These are phyloP conservation scores for Misgurnus anguillicaudatus DNA, from an alignment of 2,113 vertebrate genomes.

Conservation along the genomic window DNA sequence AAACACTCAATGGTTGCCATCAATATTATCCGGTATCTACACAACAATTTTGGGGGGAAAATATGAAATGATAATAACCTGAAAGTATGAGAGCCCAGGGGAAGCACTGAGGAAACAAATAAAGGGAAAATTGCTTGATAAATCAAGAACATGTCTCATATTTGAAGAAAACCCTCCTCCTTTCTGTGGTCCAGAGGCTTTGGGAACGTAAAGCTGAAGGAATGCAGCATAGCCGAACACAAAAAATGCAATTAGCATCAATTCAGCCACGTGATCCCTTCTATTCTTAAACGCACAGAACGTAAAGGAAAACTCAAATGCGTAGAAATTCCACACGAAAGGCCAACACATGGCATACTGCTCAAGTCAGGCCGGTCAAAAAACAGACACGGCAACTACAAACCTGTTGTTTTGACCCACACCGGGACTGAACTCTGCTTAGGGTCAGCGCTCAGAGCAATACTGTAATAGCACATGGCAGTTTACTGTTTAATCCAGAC, in stretches of 20 bases:
- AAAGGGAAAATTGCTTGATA: conserved; percentile 56
- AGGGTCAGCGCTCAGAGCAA: conserved; percentile 57
- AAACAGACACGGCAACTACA: conserved; percentile 61
- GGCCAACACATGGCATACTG: conserved; percentile 67
- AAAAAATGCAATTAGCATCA: conserved; percentile 65
- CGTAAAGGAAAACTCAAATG: conserved; percentile 59
- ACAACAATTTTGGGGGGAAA: no score
- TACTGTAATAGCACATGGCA: conserved; percentile 24
- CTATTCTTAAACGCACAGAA: conserved; percentile 62
- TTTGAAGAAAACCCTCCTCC: conserved; percentile 43
- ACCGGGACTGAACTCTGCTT: conserved; percentile 63
- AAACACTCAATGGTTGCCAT: no score
- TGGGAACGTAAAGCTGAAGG: conserved; percentile 42
- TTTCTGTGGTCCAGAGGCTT: conserved; percentile 43
- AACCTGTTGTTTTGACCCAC: conserved; percentile 64
- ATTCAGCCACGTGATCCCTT: conserved; percentile 55
- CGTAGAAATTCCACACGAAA: conserved; percentile 59
- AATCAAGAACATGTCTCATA: conserved; percentile 64
- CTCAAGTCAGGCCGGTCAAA: conserved; percentile 54
- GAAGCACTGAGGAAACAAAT: conserved; percentile 61
- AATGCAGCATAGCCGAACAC: conserved; percentile 54
- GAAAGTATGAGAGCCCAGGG: conserved; percentile 41
- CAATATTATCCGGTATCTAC: no score
- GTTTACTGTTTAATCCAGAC: conserved; percentile 34
- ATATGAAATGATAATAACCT: no score